Evolutionary conservation across 2,888 invertebrate species (phyloP), one percentile per base, ranked within the genome.

Genomic region (Drosophila fungiperda): DNA sequence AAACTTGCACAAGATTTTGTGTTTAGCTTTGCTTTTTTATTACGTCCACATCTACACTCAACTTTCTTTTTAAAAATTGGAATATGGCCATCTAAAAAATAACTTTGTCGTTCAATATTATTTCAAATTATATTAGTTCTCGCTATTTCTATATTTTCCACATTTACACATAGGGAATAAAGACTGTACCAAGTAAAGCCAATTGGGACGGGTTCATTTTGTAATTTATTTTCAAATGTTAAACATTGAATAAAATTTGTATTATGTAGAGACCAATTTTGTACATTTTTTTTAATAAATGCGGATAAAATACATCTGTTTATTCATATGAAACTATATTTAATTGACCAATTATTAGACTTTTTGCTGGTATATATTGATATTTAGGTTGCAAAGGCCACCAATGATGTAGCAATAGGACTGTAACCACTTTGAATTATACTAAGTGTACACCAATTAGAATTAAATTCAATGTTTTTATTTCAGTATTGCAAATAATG

Each of bases 401-500:
- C 3, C 1, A 42, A 0, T 20, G 11, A 3, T 1, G 6, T 1
- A 2, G 5, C 5, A 38, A 17, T 38, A 38, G 1, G 17, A 38
- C 7, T 38, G 17, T 38, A 3, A 17, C 17, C 17, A 7, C 20
- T 20, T 20, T n/a, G 40, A 12, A 40, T 38, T 1, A 1, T 20
- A 20, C 3, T 20, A 12, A 20, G 12, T 45, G 3, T 12, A 8
- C 33, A 11, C 3, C 11, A 33, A 33, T 33, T 11, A 11, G 17
- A 9, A 38, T 2, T 38, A 9, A 20, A 7, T 8, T 3, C 3
- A 17, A 38, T 38, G 1, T 17, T 8, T 38, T 17, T 38, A 38
- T 38, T 38, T 17, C 4, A 83, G 32, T 6, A 50, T n/a, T 11
- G 67, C 78, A 54, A 35, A 88, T 15, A 74, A 26, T 17, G 54